Percentiles rank a stretch among this genome's conserved stretches.
phyloP scores from a whole-genome alignment of 2,797 vertebrate genomes.

The Ambastaia sidthimunki region DNA sequence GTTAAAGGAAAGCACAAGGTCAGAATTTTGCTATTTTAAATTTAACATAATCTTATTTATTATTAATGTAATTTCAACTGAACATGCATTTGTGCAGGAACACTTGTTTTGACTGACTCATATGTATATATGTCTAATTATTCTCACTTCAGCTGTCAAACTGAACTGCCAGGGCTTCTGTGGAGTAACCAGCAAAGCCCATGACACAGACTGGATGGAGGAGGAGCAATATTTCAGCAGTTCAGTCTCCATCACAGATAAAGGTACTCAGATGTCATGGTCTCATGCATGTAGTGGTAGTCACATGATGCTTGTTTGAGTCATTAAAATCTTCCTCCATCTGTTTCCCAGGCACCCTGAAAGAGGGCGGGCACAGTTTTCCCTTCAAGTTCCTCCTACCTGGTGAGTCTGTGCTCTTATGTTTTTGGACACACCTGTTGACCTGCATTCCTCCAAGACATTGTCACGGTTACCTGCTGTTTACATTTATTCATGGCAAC shows the following conservation, averaged over 20 bases:
- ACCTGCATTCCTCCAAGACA: conserved; percentile 46
- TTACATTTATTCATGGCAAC: conserved; percentile 31
- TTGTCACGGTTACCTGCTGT: conserved; percentile 55
- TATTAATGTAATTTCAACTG: neutral
- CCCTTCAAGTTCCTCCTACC: conserved; percentile 96
- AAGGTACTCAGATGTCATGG: conserved; percentile 78
- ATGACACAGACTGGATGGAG: conserved; percentile 81
- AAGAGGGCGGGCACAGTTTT: conserved; percentile 88
- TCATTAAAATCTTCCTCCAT: conserved; percentile 51
- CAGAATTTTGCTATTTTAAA: no score
- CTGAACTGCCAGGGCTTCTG: conserved; percentile 91
- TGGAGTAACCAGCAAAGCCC: conserved; percentile 87
- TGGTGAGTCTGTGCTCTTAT: conserved; percentile 75
- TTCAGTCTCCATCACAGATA: conserved; percentile 87
- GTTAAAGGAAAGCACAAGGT: no score
- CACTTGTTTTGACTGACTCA: neutral
- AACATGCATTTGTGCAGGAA: neutral
- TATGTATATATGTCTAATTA: neutral
- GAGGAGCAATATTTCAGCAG: conserved; percentile 95
- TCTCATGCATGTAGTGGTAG: neutral
- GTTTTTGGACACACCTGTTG: conserved; percentile 36
- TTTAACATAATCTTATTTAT: neutral
- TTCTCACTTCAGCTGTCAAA: conserved; percentile 82
- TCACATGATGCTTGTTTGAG: conserved; percentile 53
- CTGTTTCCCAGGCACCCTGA: conserved; percentile 83